These are phyloP conservation scores for Symphodus melops DNA, from an alignment of 2,113 vertebrate species.

Conservation along the genomic window DNA sequence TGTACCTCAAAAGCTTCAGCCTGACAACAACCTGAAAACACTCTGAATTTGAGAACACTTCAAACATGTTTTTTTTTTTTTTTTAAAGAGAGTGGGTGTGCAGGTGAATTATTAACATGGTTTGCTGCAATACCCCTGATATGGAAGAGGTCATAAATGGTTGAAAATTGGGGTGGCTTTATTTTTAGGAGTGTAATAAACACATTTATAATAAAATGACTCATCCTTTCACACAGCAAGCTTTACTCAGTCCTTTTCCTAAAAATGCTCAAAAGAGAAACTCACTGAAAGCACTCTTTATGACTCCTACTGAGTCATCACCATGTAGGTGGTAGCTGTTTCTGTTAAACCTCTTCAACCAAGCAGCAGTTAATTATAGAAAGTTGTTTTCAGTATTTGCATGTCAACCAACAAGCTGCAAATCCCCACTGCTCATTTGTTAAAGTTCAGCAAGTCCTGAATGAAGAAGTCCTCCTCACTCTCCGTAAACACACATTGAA, in stretches of 20 bases:
- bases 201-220: constrained; percentile 15
- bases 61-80: not conserved
- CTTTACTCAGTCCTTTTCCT: not conserved
- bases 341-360: not conserved
- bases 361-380: not conserved
- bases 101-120: constrained; percentile 50
- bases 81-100: constrained; percentile 28
- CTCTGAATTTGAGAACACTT: not conserved
- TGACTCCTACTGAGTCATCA: constrained; percentile 13
- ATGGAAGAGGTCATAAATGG: accelerated
- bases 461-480: not conserved
- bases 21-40: not conserved
- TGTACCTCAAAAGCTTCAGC: constrained; percentile 1
- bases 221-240: not conserved
- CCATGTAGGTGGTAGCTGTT: constrained; percentile 26
- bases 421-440: not conserved
- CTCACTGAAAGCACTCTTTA: not conserved
- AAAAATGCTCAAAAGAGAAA: constrained; percentile 9
- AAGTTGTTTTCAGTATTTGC: not conserved
- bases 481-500: constrained; percentile 32
- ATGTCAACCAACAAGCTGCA: not conserved
- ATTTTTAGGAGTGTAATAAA: not conserved
- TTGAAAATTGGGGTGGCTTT: not conserved
- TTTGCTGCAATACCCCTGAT: not conserved
- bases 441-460: not conserved